phyloP scores from a whole-genome alignment of 2,113 vertebrate species.

The Nanorana parkeri region DNA sequence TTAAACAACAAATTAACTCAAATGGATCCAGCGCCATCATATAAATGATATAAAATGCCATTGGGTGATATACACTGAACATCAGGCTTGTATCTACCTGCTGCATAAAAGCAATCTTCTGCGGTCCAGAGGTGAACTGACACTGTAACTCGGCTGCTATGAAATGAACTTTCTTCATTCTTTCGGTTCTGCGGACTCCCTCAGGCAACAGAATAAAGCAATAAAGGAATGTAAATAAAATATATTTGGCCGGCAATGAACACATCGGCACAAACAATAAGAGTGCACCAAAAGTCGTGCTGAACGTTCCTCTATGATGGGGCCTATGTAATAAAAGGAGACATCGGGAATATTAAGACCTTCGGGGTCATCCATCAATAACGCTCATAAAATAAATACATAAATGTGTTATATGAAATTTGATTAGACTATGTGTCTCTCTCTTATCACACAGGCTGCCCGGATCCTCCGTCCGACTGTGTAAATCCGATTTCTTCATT shows the following conservation, averaged over 20 bases:
- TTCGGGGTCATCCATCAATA: conserved; percentile 62
- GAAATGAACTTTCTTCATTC: too few species aligned
- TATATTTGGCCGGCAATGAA: conserved; percentile 13
- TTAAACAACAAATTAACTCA: too few species aligned
- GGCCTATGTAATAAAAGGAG: conserved; percentile 56
- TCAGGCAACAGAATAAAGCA: background rate
- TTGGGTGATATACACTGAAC: too few species aligned
- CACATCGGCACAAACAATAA: background rate
- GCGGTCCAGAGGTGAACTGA: too few species aligned
- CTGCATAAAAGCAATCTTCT: too few species aligned
- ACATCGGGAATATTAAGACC: conserved; percentile 64
- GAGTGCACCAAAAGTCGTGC: background rate
- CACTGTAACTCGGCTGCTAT: too few species aligned
- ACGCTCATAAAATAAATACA: conserved; percentile 61
- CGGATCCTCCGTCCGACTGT: conserved; percentile 76
- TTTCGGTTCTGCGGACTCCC: too few species aligned
- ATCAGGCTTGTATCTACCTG: too few species aligned
- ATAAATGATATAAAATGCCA: too few species aligned
- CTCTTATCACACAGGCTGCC: conserved; percentile 82
- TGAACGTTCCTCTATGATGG: conserved; percentile 57
- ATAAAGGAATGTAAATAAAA: conserved; percentile 2
- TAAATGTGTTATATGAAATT: conserved; percentile 60
- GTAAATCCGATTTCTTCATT: conserved; percentile 84
- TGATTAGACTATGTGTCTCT: conserved; percentile 56
- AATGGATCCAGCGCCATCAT: too few species aligned